Base-by-base conservation (phyloP, 2,888 invertebrate genomes). In the Apotomis capreana region DNA sequence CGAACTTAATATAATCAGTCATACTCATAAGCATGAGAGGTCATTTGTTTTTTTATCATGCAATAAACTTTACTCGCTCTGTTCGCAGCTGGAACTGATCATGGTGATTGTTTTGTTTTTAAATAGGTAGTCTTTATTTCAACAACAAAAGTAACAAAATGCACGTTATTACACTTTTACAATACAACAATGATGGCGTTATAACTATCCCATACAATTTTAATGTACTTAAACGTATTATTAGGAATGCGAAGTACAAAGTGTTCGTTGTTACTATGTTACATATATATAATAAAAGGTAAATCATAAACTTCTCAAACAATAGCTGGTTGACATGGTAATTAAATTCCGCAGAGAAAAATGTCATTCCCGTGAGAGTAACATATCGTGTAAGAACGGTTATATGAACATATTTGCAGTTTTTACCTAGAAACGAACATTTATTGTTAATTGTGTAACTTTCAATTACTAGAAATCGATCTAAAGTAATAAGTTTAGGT, bases 401-500 rank as follows among this genome's bases (percentile, higher is more conserved):
- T 64, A 64, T 54, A 40, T 64, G 44, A 54, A 55, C 64, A 26
- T 3, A 5, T 61, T 46, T 1, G 46, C 15, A 26, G 36, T 54
- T 37, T 4, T 4, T 15, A 55, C 37, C 13, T 64, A 52, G 54
- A 40, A 64, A 64, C n/a, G 9, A 36, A 49, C 36, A 13, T 13
- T 54, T 68, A 8, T 68, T 68, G 68, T 52, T 54, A 58, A 26
- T 12, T 5, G 49, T 36, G 61, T 8, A 55, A 44, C 12, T 44
- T 26, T 55, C 10, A 26, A 26, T 44, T 9, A 44, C n/a, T 26
- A 55, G 64, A 40, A 40, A 64, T 44, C 13, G 15, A 26, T 13
- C 52, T 3, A 26, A 9, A 5, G 49, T 49, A 46, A 52, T 37
- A 37, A n/a, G 9, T 8, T 5, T 37, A n/a, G 4, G 37, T 52